Base-by-base conservation (phyloP, 2,888 invertebrate genomes). In the Pteria penguin region DNA sequence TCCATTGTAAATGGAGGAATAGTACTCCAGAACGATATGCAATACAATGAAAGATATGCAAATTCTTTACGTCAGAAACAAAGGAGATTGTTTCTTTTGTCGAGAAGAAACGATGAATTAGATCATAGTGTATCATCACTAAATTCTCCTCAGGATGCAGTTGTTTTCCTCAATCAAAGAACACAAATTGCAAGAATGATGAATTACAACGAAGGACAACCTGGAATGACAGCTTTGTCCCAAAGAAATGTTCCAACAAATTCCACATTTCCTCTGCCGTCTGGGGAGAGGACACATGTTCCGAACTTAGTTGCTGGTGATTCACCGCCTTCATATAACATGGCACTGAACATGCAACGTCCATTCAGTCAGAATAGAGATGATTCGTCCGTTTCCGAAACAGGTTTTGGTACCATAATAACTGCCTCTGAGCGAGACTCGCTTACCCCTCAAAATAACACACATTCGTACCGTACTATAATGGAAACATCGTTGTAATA, bases 21-120 rank as follows among this genome's bases (percentile, higher is more conserved):
- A 29, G 67, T 78, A 27, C 45, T 78, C 26, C 75, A 78, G 69
- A 80, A 71, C 58, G 61, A 66, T 63, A 57, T 62, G 60, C 74
- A 72, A 27, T 26, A 55, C 8, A 67, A 62, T 33, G 93, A 94
- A 76, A 93, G 93, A 5, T 93, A 93, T 75, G 94, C 94, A 2
- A 76, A 72, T 32, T 94, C 94, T 0, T 94, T 94, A 29, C 94
- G 94, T 31, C 55, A 78, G 26, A 81, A 83, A 45, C 75, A 81
- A 2, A 79, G 84, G 70, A 72, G 55, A 27, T 55, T 70, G 52
- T 75, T 75, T 70, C 32, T 63, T 36, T 58, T 70, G 52, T 65
- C 65, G 11, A 54, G 63, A 33, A 63, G 70, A 52, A 65, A 60
- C n/a, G 70, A 65, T 22, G 11, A 57, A 14, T 24, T 57, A 8